These are phyloP conservation scores for Tangara arthus DNA, from an alignment of 2,797 vertebrate genomes.

Conservation along the genomic window DNA sequence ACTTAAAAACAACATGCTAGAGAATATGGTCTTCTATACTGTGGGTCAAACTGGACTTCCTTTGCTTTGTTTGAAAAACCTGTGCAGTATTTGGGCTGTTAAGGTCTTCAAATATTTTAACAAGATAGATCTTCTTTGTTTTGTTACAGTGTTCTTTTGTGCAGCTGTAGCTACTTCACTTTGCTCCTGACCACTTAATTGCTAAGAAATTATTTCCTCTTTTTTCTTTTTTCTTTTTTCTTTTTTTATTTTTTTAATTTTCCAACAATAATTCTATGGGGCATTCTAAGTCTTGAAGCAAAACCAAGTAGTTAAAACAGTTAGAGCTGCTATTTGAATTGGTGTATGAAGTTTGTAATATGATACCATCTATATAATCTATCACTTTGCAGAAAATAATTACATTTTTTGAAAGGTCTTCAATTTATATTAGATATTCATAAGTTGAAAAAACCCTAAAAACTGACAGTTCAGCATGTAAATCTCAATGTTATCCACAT, in stretches of 20 bases:
- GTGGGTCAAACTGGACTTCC: not conserved
- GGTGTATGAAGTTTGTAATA: not conserved
- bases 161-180: not conserved
- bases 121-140: not conserved
- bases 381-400: conserved; percentile 35
- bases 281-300: not conserved
- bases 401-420: conserved; percentile 41
- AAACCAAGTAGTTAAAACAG: not conserved
- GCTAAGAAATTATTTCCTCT: not conserved
- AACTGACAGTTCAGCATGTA: conserved; percentile 17
- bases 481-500: conserved; percentile 43
- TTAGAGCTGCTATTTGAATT: conserved; percentile 17
- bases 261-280: not conserved
- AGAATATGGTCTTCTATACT: not conserved
- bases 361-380: not conserved
- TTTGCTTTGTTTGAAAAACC: not conserved
- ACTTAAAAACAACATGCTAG: not conserved
- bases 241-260: not conserved
- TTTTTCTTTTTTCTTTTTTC: not conserved
- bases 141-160: not conserved
- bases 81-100: not conserved
- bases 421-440: conserved; percentile 39
- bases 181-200: not conserved
- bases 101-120: not conserved
- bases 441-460: conserved; percentile 11